phyloP scores from a whole-genome alignment of 2,888 invertebrate species.

The Schizotus pectinicornis region DNA sequence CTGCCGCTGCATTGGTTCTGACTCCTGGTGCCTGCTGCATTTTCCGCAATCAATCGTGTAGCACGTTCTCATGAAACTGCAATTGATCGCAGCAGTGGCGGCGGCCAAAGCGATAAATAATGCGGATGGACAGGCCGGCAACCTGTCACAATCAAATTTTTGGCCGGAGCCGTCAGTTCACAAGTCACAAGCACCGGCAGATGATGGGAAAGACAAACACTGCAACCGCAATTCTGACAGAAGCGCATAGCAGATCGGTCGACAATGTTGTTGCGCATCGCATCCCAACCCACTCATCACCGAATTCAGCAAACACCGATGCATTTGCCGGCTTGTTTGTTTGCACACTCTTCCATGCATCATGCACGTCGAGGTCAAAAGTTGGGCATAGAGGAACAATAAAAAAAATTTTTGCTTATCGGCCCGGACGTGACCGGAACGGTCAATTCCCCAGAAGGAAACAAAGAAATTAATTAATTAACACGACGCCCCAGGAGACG shows the following conservation, averaged over 20 bases:
- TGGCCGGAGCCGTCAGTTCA: slow-evolving; percentile 23
- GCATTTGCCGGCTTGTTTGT: slow-evolving; percentile 49
- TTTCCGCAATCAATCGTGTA: too few relatives aligned
- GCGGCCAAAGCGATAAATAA: too few relatives aligned
- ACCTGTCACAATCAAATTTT: too few relatives aligned
- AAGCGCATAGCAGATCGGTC: slow-evolving; percentile 42
- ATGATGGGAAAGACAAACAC: slow-evolving; percentile 38
- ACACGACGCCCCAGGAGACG: slow-evolving; percentile 1
- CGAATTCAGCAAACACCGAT: slow-evolving; percentile 45
- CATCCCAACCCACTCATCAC: slow-evolving; percentile 40
- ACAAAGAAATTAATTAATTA: slow-evolving; percentile 24
- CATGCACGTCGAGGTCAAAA: slow-evolving; percentile 35
- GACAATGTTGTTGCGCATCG: slow-evolving; percentile 39
- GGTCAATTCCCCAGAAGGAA: slow-evolving; percentile 10
- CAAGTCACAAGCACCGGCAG: slow-evolving; percentile 26
- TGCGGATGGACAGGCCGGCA: too few relatives aligned
- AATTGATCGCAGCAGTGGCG: too few relatives aligned
- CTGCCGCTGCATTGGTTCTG: too few relatives aligned
- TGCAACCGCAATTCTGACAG: slow-evolving; percentile 33
- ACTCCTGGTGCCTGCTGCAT: too few relatives aligned
- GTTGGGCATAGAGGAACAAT: neutral
- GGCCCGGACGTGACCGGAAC: too few relatives aligned
- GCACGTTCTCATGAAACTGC: too few relatives aligned
- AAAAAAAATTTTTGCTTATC: too few relatives aligned
- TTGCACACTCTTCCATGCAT: slow-evolving; percentile 44